Evolutionary conservation across 2,113 vertebrate genomes (phyloP), one percentile per base, ranked within the genome.

Genomic region (Zosterops hypoxanthus): DNA sequence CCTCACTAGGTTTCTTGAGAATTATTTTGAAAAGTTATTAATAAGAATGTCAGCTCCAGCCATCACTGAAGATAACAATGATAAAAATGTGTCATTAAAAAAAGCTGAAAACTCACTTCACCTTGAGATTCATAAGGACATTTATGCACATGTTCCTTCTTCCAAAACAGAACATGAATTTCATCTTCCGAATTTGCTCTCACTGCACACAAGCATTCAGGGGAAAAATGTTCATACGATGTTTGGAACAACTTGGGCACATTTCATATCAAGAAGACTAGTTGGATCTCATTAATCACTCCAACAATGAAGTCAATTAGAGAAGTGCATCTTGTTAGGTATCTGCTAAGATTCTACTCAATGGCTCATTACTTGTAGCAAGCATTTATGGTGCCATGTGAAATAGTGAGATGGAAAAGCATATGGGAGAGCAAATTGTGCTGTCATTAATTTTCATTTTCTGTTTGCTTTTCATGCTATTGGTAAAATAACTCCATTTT

Each of bases 231-330:
- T 83, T 95, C 90, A 33, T n/a, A 18, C 7, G 18, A 4, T 33
- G 29, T 50, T 94, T 57, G 53, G 85, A 96, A 78, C 53, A 86
- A 73, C 75, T 61, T 60, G 20, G 42, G 25, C 47, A 65, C 26
- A 14, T 81, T 77, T 92, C 18, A 13, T 52, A 33, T 46, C n/a
- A 82, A 55, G 60, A 76, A 72, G 31, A 33, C 53, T 86, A 64
- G 70, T 17, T 92, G 73, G 19, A 52, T 95, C 90, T 95, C 3
- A 8, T 91, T 97, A 96, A 94, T 96, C 94, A 93, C 69, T 86
- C 41, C 60, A 79, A 82, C 36, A 91, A 39, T 80, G 29, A 96
- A 97, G 84, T 87, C 73, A 95, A 24, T 93, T 89, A 95, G 56
- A 95, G 87, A 86, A 68, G 55, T 33, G 44, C 71, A 88, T 96